Conservation (phyloP, 2,113 vertebrate species). For the Lepus timidus region DNA sequence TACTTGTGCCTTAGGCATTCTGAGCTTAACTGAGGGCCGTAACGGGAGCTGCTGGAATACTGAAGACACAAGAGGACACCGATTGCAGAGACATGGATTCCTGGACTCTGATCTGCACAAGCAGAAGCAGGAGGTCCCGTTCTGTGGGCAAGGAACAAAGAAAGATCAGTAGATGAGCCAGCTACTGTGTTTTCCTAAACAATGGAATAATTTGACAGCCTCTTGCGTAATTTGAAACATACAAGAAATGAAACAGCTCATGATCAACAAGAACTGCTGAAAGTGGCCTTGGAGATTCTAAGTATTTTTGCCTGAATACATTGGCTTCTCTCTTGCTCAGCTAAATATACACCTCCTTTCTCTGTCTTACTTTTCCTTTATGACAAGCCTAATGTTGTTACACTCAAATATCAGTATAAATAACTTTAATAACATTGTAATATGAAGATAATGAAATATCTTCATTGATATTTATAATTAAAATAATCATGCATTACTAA, state of each 20-base stretch:
- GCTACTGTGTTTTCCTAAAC: neutral
- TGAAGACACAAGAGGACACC: neutral
- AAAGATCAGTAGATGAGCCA: neutral
- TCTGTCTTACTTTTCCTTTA: neutral
- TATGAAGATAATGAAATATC: neutral
- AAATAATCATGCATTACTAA: neutral
- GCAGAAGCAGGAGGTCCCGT: no score
- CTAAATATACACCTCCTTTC: neutral
- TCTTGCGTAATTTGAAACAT: neutral
- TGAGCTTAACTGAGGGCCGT: neutral
- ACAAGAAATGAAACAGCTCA: neutral
- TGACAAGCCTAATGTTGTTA: neutral
- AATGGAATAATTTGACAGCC: neutral
- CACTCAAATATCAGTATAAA: neutral
- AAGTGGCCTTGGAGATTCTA: neutral
- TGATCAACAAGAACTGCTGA: neutral
- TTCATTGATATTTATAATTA: conserved; percentile 41
- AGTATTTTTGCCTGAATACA: neutral
- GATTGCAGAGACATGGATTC: rapidly evolving
- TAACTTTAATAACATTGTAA: neutral
- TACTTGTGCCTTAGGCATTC: neutral
- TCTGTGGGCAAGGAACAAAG: neutral
- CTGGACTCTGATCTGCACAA: neutral
- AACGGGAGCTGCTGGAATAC: neutral
- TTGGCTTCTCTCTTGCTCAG: neutral